Evolutionary conservation across 1,140 invertebrate species (phyloP).

Genomic region (Stenopsyche tienmushanensis): DNA sequence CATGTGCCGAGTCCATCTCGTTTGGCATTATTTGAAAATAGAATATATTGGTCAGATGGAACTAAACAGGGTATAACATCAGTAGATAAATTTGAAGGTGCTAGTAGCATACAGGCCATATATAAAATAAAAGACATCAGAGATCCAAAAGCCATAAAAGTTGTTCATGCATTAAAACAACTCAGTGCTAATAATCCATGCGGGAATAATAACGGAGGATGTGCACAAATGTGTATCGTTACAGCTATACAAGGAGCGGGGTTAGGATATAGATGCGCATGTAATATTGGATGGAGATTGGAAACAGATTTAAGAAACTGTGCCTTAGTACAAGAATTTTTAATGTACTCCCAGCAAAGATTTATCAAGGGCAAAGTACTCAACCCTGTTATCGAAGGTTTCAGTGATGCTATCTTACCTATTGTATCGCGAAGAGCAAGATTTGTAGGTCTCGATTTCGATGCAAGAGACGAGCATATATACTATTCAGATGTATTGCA

Average conservation of each 20-base stretch:
- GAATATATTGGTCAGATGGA: constrained; percentile 93
- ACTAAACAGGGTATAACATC: constrained; percentile 93
- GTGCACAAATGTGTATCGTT: constrained; percentile 94
- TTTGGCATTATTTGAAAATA: constrained; percentile 85
- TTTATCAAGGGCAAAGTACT: constrained; percentile 95
- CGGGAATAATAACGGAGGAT: constrained; percentile 84
- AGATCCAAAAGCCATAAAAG: constrained; percentile 83
- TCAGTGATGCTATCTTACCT: constrained; percentile 91
- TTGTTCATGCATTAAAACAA: constrained; percentile 77
- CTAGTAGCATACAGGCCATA: constrained; percentile 73
- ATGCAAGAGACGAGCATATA: constrained; percentile 87
- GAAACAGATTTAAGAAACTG: constrained; percentile 79
- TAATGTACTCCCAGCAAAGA: constrained; percentile 96
- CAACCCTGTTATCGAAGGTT: constrained; percentile 84
- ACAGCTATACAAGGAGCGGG: constrained; percentile 74
- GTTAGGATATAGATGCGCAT: constrained; percentile 90
- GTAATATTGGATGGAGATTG: constrained; percentile 85
- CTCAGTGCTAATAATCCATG: constrained; percentile 83
- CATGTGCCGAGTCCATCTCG: constrained; percentile 84
- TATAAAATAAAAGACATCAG: constrained; percentile 77
- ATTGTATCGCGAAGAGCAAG: constrained; percentile 87
- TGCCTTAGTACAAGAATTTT: constrained; percentile 83
- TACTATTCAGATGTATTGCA: constrained; percentile 97
- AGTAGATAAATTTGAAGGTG: constrained; percentile 84
- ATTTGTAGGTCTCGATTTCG: constrained; percentile 97